Evolutionary conservation across 2,113 vertebrate species (phyloP), one percentile per base, ranked within the genome.

Genomic region (Cervus canadensis): DNA sequence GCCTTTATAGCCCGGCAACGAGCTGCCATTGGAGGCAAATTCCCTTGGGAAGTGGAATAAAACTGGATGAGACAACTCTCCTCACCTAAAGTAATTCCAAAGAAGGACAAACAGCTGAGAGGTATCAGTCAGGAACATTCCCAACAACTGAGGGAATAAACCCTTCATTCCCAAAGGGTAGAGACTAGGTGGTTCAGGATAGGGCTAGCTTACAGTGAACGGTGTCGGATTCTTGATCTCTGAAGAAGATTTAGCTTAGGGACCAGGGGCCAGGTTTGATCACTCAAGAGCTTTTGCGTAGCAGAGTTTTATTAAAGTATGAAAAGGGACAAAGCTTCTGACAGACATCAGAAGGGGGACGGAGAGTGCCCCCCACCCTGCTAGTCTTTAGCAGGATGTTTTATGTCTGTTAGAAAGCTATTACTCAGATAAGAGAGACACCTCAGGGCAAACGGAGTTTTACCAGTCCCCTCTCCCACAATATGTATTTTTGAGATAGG

Each of bases 401-500:
- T 45, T 45, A 45, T 1, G 43, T 45, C 43, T 45, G 43, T 62
- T 16, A 62, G 6, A 62, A 62, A 62, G 6, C 30, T 62, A 33
- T 33, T 62, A 7, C 7, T 62, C 60, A 62, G 60, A 16, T 33
- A 0, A 33, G 2, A 62, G 60, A 62, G 6, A 62, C 60, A 33
- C 0, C 30, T 62, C 60, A 16, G 1, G 0, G 30, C 0, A 16
- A 6, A 33, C 0, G 0, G 14, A 62, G 3, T 33, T 4, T 64
- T 14, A 64, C 30, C 30, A 16, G 60, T 30, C 30, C 60, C 30
- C 2, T 28, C 60, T 64, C 60, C 14, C 60, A 64, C 60, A 16
- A 64, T 33, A 16, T 33, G 6, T 14, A 33, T 16, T 33, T 64
- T 64, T 64, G 30, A 33, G 60, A 16, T 64, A 64, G 30, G 1